Evolutionary conservation across 2,113 vertebrate species (phyloP).

Genomic region (Poeciliopsis turrubarensis): DNA sequence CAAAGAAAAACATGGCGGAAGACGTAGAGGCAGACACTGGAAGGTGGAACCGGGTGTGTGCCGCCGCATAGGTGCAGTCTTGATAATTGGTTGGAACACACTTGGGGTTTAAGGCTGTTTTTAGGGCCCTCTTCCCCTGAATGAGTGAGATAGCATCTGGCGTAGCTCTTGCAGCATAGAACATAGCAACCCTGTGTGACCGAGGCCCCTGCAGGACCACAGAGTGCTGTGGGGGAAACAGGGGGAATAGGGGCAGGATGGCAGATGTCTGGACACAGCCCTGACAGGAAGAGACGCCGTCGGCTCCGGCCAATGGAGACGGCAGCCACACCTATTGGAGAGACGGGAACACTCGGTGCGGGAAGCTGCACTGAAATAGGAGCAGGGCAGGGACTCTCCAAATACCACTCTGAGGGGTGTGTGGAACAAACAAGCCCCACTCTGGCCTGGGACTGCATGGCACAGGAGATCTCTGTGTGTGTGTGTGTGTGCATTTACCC

Average conservation of each 20-base stretch:
- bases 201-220: constrained; percentile 21
- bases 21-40: not conserved
- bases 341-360: constrained; percentile 67
- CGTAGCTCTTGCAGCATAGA: constrained; percentile 11
- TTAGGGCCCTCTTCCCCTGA: not conserved
- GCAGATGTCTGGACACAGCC: constrained; percentile 51
- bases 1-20: not conserved
- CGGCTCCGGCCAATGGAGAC: constrained; percentile 47
- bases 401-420: constrained; percentile 70
- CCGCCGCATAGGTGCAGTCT: not conserved
- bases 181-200: constrained; percentile 16
- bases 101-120: constrained; percentile 5
- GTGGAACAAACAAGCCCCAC: constrained; percentile 73
- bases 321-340: constrained; percentile 65
- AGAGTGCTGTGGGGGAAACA: not conserved
- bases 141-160: constrained; percentile 19
- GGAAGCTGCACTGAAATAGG: constrained; percentile 75
- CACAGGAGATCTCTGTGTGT: constrained; percentile 35
- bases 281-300: constrained; percentile 62
- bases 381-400: constrained; percentile 74
- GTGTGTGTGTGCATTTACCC: constrained; percentile 31
- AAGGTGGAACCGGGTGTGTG: constrained; percentile 3
- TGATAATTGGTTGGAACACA: constrained; percentile 5
- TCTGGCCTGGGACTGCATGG: constrained; percentile 62
- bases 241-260: constrained; percentile 11